phyloP scores from a whole-genome alignment of 2,113 vertebrate species.

The Oceanodroma tethys region DNA sequence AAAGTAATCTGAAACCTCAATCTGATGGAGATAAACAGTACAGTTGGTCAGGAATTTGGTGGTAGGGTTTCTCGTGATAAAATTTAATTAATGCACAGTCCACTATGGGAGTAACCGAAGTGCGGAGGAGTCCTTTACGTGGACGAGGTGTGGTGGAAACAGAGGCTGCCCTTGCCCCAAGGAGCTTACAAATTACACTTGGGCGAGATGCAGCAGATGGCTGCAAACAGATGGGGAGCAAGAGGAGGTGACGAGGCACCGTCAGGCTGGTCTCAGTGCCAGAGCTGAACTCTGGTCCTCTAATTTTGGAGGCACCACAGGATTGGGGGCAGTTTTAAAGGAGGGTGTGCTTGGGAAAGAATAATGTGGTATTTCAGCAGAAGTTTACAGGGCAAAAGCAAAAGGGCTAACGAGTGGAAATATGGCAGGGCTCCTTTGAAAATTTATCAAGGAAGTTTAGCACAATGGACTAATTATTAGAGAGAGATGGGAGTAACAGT shows the following conservation, averaged over 20 bases:
- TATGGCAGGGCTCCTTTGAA: neutral
- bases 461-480: neutral
- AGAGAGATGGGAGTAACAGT: neutral
- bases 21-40: neutral
- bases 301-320: neutral
- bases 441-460: neutral
- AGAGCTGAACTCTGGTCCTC: neutral
- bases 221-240: neutral
- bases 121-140: fast-evolving
- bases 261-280: fast-evolving
- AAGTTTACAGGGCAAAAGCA: neutral
- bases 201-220: fast-evolving
- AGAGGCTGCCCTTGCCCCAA: neutral
- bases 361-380: neutral
- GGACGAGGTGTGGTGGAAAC: neutral
- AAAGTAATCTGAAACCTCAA: neutral
- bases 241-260: neutral
- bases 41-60: neutral
- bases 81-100: neutral
- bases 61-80: neutral
- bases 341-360: neutral
- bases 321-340: neutral
- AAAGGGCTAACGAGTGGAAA: neutral
- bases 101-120: neutral
- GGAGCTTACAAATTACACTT: neutral